Conservation (phyloP, 2,888 invertebrate genomes). For the Sphaerophoria taeniata region DNA sequence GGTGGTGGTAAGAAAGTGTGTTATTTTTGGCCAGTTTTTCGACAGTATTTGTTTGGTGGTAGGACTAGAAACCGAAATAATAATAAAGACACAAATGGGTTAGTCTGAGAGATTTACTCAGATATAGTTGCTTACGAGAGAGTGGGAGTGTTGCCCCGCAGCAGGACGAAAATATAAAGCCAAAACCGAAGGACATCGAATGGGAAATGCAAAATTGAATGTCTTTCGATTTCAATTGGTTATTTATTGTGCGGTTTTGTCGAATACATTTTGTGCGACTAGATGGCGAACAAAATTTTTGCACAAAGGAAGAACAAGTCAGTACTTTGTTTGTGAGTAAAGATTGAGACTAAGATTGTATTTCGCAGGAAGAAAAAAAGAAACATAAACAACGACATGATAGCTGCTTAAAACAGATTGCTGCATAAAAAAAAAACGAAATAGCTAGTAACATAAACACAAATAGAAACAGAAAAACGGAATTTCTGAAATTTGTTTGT, state of each 20-base stretch:
- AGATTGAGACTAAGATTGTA: constrained; percentile 20
- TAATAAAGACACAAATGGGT: constrained; percentile 26
- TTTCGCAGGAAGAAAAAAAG: no score
- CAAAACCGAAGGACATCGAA: constrained; percentile 15
- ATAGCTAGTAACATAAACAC: neutral
- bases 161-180: neutral
- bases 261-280: constrained; percentile 20
- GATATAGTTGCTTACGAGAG: constrained; percentile 46
- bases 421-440: neutral
- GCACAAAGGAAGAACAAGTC: neutral
- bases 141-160: neutral
- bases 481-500: no score
- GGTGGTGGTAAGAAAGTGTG: constrained; percentile 20
- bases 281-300: constrained; percentile 18
- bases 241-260: constrained; percentile 50
- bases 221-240: constrained; percentile 66
- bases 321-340: no score
- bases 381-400: constrained; percentile 34
- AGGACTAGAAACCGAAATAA: neutral
- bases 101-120: constrained; percentile 55
- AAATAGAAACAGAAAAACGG: no score
- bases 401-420: constrained; percentile 31
- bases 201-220: constrained; percentile 60
- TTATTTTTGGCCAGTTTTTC: constrained; percentile 11
- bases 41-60: neutral